These are phyloP conservation scores for Paratrypauchen microcephalus DNA, from an alignment of 2,797 vertebrate species.

Conservation along the genomic window DNA sequence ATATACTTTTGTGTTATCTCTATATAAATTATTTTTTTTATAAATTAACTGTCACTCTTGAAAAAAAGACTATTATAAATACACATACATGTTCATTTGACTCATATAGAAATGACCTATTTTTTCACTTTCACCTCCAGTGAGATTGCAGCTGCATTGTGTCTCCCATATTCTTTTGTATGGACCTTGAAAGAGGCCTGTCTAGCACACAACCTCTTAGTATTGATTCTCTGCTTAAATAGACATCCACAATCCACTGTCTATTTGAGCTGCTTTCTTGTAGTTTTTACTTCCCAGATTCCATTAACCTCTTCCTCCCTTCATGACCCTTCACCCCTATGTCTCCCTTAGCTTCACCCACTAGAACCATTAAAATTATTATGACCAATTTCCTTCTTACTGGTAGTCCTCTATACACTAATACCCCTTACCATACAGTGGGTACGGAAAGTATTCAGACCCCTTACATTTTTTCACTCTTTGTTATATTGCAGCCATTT, in stretches of 20 bases:
- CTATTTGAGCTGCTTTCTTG: conserved; percentile 58
- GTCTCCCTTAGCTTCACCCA: conserved; percentile 41
- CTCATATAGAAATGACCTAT: conserved; percentile 3
- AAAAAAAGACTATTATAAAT: background rate
- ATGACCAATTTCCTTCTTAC: conserved; percentile 37
- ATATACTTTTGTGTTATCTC: background rate
- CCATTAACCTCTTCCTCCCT: conserved; percentile 74
- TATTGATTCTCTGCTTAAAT: conserved; percentile 68
- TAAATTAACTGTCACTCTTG: background rate
- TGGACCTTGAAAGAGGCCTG: conserved; percentile 22
- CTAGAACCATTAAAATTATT: conserved; percentile 51
- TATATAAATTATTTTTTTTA: background rate
- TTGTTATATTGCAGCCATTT: too few relatives aligned
- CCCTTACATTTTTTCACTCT: too few relatives aligned
- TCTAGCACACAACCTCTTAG: conserved; percentile 40
- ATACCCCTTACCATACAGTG: too few relatives aligned
- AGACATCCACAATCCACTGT: conserved; percentile 66
- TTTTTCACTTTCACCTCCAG: background rate
- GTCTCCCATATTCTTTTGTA: conserved; percentile 32
- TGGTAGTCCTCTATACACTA: conserved; percentile 9
- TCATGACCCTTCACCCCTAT: conserved; percentile 48
- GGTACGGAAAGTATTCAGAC: too few relatives aligned
- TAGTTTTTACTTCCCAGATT: conserved; percentile 62
- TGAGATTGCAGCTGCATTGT: background rate
- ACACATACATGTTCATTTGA: background rate